Percentiles rank a stretch among this genome's conserved stretches.
Conservation (phyloP, 2,888 invertebrate species). For the Odontomyia ornata region DNA sequence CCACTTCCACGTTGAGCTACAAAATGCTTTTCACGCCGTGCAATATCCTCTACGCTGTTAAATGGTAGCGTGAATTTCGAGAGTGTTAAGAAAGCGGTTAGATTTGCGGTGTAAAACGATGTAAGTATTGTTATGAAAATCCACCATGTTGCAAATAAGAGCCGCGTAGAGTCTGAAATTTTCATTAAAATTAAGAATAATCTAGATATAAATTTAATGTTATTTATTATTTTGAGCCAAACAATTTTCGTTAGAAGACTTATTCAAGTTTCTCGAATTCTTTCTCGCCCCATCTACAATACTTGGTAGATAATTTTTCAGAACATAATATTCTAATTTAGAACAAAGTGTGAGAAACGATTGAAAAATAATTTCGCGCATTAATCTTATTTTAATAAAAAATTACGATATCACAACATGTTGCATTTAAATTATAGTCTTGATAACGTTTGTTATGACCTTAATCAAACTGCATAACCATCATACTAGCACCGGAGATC, state of each 20-base stretch:
- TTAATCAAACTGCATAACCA: background rate
- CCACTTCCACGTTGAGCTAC: constrained; percentile 75
- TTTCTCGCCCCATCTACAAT: too few species aligned
- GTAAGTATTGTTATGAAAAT: constrained; percentile 87
- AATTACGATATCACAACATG: too few species aligned
- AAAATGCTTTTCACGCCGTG: constrained; percentile 74
- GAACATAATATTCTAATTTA: too few species aligned
- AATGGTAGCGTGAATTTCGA: constrained; percentile 86
- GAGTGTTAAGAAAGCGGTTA: constrained; percentile 87
- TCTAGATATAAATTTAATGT: background rate
- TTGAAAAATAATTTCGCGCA: too few species aligned
- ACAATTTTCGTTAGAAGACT: too few species aligned
- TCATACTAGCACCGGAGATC: background rate
- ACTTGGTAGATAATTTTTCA: too few species aligned
- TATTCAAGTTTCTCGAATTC: too few species aligned
- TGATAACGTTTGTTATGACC: too few species aligned
- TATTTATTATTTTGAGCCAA: background rate
- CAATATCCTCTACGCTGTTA: constrained; percentile 74
- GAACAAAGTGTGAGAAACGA: too few species aligned
- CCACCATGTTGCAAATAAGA: constrained; percentile 92
- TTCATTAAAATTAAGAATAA: background rate
- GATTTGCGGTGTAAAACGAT: constrained; percentile 89
- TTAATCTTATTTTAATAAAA: too few species aligned
- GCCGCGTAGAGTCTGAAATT: constrained; percentile 78
- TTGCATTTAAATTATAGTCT: too few species aligned